Conservation (phyloP, 2,888 invertebrate species). For the Hermaeophaga mercurialis region DNA sequence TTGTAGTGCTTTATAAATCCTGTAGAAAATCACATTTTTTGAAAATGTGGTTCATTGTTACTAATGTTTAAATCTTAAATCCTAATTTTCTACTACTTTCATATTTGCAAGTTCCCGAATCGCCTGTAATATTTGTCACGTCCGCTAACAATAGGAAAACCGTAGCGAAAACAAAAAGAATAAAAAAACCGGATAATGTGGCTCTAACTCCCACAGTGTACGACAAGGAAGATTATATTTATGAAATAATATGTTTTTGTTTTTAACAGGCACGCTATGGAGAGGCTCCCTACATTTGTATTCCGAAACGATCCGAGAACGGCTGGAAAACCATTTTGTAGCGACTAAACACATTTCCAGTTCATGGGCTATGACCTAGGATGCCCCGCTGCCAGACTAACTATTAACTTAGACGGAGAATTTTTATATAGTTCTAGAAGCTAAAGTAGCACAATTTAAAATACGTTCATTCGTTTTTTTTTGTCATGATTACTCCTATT, state of each 20-base stretch:
- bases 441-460: background rate
- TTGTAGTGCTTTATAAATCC: too few relatives aligned
- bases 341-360: constrained; percentile 40
- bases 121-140: too few relatives aligned
- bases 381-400: background rate
- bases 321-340: constrained; percentile 33
- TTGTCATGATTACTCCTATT: too few relatives aligned
- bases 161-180: constrained; percentile 26
- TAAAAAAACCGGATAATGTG: constrained; percentile 28
- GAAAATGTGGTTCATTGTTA: too few relatives aligned
- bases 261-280: constrained; percentile 30
- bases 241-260: constrained; percentile 42
- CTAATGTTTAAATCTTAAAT: too few relatives aligned
- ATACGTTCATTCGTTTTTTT: too few relatives aligned
- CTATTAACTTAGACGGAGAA: constrained; percentile 9
- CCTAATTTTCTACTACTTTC: too few relatives aligned
- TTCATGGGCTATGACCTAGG: constrained; percentile 23
- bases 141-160: constrained; percentile 29
- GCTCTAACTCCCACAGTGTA: constrained; percentile 31
- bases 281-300: constrained; percentile 36
- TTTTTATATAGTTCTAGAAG: background rate
- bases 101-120: too few relatives aligned
- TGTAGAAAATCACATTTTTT: too few relatives aligned
- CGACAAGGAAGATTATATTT: constrained; percentile 39
- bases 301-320: constrained; percentile 34